Conservation (phyloP, 2,888 invertebrate species). For the Poecilus cupreus region DNA sequence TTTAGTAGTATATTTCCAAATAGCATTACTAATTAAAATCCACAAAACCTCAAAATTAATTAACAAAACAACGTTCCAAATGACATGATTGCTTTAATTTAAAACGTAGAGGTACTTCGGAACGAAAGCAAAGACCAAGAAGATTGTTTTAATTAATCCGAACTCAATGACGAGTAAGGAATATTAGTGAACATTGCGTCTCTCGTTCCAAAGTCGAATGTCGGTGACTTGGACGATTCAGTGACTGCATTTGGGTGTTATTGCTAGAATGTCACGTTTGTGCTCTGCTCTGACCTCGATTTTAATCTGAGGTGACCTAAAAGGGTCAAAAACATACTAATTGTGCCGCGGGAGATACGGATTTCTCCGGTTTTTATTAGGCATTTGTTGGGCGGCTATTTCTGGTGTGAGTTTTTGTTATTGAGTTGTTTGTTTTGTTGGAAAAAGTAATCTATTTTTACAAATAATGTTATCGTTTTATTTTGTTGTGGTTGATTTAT, state of each 20-base stretch:
- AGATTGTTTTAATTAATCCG: conserved; percentile 32
- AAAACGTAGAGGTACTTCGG: background rate
- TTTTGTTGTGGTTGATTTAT: no score
- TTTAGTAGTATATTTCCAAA: no score
- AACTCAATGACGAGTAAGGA: background rate
- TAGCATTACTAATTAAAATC: no score
- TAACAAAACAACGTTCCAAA: background rate
- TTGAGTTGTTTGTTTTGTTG: no score
- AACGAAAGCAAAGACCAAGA: background rate
- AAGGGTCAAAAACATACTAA: conserved; percentile 14
- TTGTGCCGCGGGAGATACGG: background rate
- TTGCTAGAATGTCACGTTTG: conserved; percentile 7
- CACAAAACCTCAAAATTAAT: background rate
- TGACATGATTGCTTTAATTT: conserved; percentile 6
- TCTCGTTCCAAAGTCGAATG: background rate
- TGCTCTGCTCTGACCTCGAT: conserved; percentile 12
- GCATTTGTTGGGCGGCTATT: background rate
- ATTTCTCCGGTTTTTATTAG: background rate
- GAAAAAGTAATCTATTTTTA: no score
- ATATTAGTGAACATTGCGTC: background rate
- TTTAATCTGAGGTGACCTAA: conserved; percentile 6
- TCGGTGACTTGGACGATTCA: background rate
- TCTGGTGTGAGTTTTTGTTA: background rate
- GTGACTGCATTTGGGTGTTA: background rate
- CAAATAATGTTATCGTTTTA: no score